phyloP scores from a whole-genome alignment of 2,113 vertebrate species.

The Elgaria multicarinata region DNA sequence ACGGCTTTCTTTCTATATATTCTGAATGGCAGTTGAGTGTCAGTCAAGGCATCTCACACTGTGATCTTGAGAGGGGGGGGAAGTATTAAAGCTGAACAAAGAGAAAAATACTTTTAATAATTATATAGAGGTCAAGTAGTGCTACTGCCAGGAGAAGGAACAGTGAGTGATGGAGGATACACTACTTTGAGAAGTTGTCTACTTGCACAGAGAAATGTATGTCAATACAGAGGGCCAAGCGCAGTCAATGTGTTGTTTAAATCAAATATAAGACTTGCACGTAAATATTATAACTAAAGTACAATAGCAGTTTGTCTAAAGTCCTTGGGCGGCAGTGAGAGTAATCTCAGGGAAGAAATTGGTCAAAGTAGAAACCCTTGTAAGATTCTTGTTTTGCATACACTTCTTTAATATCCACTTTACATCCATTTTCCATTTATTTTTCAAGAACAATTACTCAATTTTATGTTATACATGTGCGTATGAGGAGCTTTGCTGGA shows the following conservation, averaged over 20 bases:
- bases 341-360: not conserved
- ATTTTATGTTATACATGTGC: not conserved
- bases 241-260: not conserved
- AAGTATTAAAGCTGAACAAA: conserved; percentile 48
- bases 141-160: not conserved
- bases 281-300: not conserved
- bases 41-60: conserved; percentile 48
- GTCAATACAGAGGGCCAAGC: not conserved
- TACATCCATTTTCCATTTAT: not conserved
- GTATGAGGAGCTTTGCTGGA: not conserved
- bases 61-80: conserved; percentile 17
- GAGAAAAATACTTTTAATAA: conserved; percentile 22
- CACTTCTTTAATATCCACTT: not conserved
- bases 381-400: not conserved
- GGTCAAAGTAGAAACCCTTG: not conserved
- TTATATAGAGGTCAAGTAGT: conserved; percentile 28
- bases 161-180: not conserved
- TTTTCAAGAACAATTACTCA: not conserved
- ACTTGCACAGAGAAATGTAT: not conserved
- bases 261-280: not conserved
- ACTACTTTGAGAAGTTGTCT: not conserved
- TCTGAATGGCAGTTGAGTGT: conserved; percentile 47
- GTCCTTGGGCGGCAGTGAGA: not conserved
- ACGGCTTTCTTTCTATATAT: conserved; percentile 42
- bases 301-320: not conserved